Evolutionary conservation across 2,797 vertebrate genomes (phyloP), one percentile per base, ranked within the genome.

Genomic region (Paguma larvata): DNA sequence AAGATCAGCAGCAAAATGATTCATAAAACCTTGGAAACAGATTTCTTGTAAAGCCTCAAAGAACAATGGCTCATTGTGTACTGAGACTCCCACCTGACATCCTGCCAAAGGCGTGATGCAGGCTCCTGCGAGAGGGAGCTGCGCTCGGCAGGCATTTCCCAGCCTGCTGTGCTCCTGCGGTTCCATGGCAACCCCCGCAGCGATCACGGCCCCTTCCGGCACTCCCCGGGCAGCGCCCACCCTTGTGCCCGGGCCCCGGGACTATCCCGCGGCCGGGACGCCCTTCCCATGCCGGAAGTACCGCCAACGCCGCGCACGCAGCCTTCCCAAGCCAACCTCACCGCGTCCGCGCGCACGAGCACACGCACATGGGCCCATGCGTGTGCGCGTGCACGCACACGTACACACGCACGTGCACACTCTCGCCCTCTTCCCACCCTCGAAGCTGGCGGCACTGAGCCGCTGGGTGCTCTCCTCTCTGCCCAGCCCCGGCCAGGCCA

Each of bases 1-100:
- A 91, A 98, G 95, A 97, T 96, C 91, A 68, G 83, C 86, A 96
- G 97, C 94, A 96, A 96, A 97, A 85, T 96, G 97, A 98, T 98
- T 98, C 97, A 98, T 95, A 98, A 98, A 98, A 98, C 95, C 94
- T 96, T 98, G 96, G 96, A 97, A 98, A 98, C 93, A 97, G 94
- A 96, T 93, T 95, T 96, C 83, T 92, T 97, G 95, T 97, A 98
- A 97, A 98, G 92, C 94, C 65, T 97, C 90, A 78, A 96, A 98
- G 97, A 98, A 98, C 96, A 98, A 98, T 98, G 98, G 94, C 92
- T 94, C 90, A 96, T 97, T 98, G 97, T 92, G 95, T 95, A 89
- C 96, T 0, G 86, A 96, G 95, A 97, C 98, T 98, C 97, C 97
- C 97, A 98, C 98, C 96, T 87, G 96, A 97, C 97, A 97, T 98